A percentile compares a stretch with the other conserved stretches of the same genome.
These are phyloP conservation scores for Chaenodraco wilsoni DNA, from an alignment of 2,797 vertebrate genomes.

Conservation along the genomic window DNA sequence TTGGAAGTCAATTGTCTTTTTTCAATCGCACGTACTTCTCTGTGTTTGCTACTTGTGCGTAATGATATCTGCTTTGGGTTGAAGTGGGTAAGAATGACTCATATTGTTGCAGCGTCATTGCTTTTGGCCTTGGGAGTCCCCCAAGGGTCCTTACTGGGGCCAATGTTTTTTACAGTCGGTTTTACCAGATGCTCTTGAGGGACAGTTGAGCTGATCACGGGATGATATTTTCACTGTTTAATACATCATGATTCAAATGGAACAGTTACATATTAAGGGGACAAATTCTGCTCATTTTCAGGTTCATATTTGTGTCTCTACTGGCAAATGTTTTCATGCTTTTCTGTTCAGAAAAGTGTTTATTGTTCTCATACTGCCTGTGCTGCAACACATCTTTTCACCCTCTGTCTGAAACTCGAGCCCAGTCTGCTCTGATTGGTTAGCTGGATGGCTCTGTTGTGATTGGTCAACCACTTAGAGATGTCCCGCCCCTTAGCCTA, in stretches of 20 bases:
- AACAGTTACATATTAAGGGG: conserved; percentile 25
- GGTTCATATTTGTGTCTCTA: too few relatives aligned
- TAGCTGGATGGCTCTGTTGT: too few relatives aligned
- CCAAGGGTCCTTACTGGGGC: conserved; percentile 38
- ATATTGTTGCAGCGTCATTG: conserved; percentile 53
- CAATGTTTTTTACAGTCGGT: conserved; percentile 46
- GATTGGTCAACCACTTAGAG: too few relatives aligned
- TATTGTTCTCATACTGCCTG: too few relatives aligned
- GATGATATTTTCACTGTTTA: conserved; percentile 58
- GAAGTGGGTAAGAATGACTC: conserved; percentile 62
- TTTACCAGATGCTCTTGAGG: conserved; percentile 46
- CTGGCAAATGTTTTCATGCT: too few relatives aligned
- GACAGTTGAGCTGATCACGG: conserved; percentile 37
- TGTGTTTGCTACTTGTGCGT: conserved; percentile 53
- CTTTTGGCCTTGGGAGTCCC: conserved; percentile 46
- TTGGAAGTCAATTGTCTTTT: background rate
- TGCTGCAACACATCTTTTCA: too few relatives aligned
- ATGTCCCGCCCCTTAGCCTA: too few relatives aligned
- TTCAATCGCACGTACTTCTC: background rate
- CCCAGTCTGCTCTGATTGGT: too few relatives aligned
- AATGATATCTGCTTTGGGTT: conserved; percentile 55
- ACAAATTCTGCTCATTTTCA: conserved; percentile 3
- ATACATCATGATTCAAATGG: conserved; percentile 59
- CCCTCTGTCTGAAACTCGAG: too few relatives aligned
- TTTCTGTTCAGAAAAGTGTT: too few relatives aligned